Percentiles rank a stretch among this genome's conserved stretches.
Evolutionary conservation across 2,888 invertebrate genomes (phyloP).

Genomic region (Tromatobia lineatoria): DNA sequence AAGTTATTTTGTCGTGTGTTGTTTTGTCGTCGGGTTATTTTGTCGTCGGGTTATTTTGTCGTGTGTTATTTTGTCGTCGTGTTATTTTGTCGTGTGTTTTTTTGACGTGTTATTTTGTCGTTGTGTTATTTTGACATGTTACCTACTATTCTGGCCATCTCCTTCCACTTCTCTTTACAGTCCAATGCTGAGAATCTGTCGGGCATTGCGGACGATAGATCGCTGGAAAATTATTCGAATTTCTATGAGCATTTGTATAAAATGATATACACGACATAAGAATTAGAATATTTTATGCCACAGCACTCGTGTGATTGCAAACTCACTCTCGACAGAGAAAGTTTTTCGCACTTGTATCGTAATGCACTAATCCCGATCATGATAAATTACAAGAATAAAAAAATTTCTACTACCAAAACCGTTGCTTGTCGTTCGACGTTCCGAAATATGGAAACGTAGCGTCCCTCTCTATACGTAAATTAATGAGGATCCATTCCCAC

Average conservation of each 20-base stretch:
- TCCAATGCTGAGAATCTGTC: background rate
- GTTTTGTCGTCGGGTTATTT: too few species aligned
- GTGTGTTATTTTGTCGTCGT: too few species aligned
- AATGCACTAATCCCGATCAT: background rate
- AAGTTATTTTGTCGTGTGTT: too few species aligned
- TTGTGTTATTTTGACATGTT: conserved; percentile 3
- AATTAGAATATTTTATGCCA: conserved; percentile 1
- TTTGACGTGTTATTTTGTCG: conserved; percentile 10
- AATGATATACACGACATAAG: background rate
- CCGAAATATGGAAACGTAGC: background rate
- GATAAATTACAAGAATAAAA: background rate
- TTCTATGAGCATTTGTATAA: background rate
- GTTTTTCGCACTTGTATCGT: too few species aligned
- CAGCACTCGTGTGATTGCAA: too few species aligned
- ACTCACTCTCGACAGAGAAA: too few species aligned
- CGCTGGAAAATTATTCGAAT: too few species aligned
- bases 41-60: too few species aligned
- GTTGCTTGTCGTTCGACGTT: background rate
- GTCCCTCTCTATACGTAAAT: background rate
- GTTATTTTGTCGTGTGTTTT: too few species aligned
- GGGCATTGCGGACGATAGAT: too few species aligned
- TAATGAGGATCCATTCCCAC: background rate
- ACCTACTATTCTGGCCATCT: background rate
- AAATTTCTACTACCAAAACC: background rate
- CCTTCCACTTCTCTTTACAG: background rate